A percentile compares a stretch with the other conserved stretches of the same genome.
These are phyloP conservation scores for Caenorhabditis angaria DNA, from an alignment of 2,888 invertebrate genomes.

Conservation along the genomic window DNA sequence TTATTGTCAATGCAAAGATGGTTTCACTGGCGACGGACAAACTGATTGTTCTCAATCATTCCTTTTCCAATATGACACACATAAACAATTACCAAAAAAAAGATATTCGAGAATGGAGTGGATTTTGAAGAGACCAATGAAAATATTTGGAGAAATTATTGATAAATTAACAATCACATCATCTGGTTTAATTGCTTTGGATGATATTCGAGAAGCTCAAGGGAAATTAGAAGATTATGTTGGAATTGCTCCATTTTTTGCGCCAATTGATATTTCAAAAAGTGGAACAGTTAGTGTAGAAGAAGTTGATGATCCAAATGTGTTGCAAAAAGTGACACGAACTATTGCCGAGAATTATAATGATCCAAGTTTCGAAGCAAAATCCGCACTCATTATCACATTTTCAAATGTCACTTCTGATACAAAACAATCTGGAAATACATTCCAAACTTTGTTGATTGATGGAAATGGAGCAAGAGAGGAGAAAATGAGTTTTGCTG, in stretches of 20 bases:
- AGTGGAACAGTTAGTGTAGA: slow-evolving; percentile 57
- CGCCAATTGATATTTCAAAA: slow-evolving; percentile 59
- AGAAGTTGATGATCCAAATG: slow-evolving; percentile 51
- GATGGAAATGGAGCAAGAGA: slow-evolving; percentile 56
- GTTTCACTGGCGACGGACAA: slow-evolving; percentile 68
- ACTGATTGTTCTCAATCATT: slow-evolving; percentile 62
- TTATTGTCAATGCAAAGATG: slow-evolving; percentile 69
- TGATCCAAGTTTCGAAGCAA: slow-evolving; percentile 60
- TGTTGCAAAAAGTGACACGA: slow-evolving; percentile 30
- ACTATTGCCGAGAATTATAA: slow-evolving; percentile 56
- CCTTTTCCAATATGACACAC: slow-evolving; percentile 61
- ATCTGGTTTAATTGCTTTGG: slow-evolving; percentile 65
- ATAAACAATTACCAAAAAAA: slow-evolving; percentile 58
- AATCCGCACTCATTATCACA: slow-evolving; percentile 63
- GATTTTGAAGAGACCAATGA: slow-evolving; percentile 60
- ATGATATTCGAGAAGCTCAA: slow-evolving; percentile 43
- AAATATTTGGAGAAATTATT: slow-evolving; percentile 62
- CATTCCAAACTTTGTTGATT: slow-evolving; percentile 68
- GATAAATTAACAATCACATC: slow-evolving; percentile 64
- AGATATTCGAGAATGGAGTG: slow-evolving; percentile 61
- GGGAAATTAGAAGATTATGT: slow-evolving; percentile 56
- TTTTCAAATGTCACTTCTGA: slow-evolving; percentile 60
- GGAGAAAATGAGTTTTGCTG: slow-evolving; percentile 63
- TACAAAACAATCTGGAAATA: slow-evolving; percentile 57
- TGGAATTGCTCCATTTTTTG: slow-evolving; percentile 71